phyloP scores from a whole-genome alignment of 2,113 vertebrate genomes.

The Anarrhichthys ocellatus region DNA sequence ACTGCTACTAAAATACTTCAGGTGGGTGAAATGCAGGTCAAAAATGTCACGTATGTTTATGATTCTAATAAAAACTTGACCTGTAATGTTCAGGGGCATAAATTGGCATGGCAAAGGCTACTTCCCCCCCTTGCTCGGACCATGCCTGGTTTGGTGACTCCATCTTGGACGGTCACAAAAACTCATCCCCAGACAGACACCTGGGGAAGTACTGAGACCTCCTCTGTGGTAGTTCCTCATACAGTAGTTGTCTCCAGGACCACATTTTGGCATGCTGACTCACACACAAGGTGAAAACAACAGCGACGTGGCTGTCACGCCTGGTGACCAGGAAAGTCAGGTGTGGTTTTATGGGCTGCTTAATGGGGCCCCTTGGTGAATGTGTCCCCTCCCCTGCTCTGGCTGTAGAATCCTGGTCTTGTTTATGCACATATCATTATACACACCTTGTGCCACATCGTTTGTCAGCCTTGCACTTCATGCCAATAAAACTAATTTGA shows the following conservation, averaged over 20 bases:
- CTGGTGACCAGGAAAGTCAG: not conserved
- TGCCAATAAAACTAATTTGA: not conserved
- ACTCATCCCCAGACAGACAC: not conserved
- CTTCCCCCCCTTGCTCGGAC: too few relatives aligned
- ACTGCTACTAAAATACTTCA: too few relatives aligned
- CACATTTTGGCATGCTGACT: not conserved
- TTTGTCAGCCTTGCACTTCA: not conserved
- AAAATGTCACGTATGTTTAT: too few relatives aligned
- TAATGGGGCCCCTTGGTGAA: not conserved
- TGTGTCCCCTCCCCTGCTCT: not conserved
- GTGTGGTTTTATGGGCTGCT: not conserved
- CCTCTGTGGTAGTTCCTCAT: not conserved
- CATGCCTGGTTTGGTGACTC: too few relatives aligned
- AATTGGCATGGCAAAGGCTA: too few relatives aligned
- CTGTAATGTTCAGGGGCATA: too few relatives aligned
- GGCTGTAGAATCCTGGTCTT: not conserved
- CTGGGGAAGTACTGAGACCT: not conserved
- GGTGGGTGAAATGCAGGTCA: too few relatives aligned
- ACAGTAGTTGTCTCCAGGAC: not conserved
- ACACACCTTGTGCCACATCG: not conserved
- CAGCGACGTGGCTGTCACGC: not conserved
- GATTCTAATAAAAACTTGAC: too few relatives aligned
- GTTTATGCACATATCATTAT: not conserved
- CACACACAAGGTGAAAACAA: not conserved
- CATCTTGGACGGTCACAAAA: too few relatives aligned